Conservation (phyloP, 2,797 vertebrate genomes). For the Parauchenoglanis ngamensis region DNA sequence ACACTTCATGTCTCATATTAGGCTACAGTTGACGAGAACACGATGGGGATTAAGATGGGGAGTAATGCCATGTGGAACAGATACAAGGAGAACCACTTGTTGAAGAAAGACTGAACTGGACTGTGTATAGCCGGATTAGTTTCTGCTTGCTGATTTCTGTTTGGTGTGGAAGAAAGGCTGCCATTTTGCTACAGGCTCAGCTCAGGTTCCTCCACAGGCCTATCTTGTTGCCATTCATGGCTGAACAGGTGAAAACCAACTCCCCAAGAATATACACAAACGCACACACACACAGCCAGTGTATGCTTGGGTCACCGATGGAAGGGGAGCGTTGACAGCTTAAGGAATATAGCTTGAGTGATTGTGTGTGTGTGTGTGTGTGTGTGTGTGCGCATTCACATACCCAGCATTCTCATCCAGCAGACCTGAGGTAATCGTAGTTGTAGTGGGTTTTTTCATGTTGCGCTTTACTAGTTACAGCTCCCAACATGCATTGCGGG, state of each 20-base stretch:
- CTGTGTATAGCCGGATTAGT: not conserved
- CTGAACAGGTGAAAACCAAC: conserved; percentile 64
- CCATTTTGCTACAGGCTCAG: conserved; percentile 46
- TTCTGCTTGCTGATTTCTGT: conserved; percentile 45
- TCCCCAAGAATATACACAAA: conserved; percentile 58
- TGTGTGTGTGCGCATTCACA: not conserved
- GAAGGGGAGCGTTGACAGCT: not conserved
- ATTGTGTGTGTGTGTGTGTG: not conserved
- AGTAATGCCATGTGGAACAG: not conserved
- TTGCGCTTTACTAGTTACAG: not conserved
- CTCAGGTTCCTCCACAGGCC: conserved; percentile 60
- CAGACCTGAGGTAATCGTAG: not conserved
- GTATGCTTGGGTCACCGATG: not conserved
- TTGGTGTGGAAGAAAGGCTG: conserved; percentile 49
- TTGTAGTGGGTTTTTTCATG: not conserved
- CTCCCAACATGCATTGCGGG: not conserved
- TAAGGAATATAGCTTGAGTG: not conserved
- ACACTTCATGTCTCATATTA: not conserved
- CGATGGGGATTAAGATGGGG: not conserved
- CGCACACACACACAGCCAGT: not conserved
- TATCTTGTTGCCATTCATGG: conserved; percentile 70
- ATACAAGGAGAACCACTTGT: conserved; percentile 34
- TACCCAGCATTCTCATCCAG: not conserved
- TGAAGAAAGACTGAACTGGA: conserved; percentile 11
- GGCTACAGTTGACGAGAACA: too few relatives aligned